Evolutionary conservation across 2,113 vertebrate species (phyloP).

Genomic region (Apteryx owenii): DNA sequence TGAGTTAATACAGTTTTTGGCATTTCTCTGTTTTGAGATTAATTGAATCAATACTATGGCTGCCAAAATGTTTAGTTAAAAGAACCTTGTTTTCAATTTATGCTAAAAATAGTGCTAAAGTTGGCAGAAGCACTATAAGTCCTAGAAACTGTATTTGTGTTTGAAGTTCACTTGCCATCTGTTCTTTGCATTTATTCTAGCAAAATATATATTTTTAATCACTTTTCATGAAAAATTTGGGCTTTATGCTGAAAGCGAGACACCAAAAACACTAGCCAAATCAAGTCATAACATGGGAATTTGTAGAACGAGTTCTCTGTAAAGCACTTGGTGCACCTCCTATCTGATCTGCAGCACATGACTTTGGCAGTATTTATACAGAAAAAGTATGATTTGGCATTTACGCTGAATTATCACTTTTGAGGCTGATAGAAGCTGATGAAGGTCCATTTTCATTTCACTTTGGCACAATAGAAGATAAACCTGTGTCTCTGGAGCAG

Average conservation of each 20-base stretch:
- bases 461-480: background rate
- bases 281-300: background rate
- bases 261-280: conserved; percentile 3
- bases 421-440: background rate
- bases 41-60: conserved; percentile 43
- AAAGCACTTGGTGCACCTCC: background rate
- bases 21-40: conserved; percentile 56
- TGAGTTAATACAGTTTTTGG: conserved; percentile 49
- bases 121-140: conserved; percentile 33
- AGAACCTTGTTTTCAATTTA: conserved; percentile 31
- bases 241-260: conserved; percentile 19
- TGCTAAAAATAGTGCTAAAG: conserved; percentile 52
- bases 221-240: conserved; percentile 19
- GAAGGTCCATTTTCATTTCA: background rate
- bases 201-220: conserved; percentile 39
- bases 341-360: background rate
- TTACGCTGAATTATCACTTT: background rate
- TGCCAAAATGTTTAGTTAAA: conserved; percentile 59
- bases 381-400: background rate
- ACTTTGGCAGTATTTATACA: background rate
- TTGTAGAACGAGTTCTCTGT: background rate
- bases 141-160: conserved; percentile 20
- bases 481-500: background rate
- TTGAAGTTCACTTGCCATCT: conserved; percentile 50
- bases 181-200: conserved; percentile 49